phyloP scores from a whole-genome alignment of 2,888 invertebrate species.

The Pardosa pseudoannulata region DNA sequence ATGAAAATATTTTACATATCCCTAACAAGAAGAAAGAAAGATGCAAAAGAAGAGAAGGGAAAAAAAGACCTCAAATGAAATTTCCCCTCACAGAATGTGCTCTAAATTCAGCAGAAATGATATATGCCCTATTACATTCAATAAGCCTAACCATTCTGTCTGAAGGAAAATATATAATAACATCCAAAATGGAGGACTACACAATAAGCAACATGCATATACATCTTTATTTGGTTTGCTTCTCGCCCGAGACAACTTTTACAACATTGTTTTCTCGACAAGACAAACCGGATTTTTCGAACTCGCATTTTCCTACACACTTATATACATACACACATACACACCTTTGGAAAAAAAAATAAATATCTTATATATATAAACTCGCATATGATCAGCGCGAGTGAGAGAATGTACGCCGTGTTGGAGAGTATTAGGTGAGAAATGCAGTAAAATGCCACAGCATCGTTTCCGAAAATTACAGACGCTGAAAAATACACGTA shows the following conservation, averaged over 20 bases:
- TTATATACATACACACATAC: background rate
- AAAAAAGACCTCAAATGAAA: background rate
- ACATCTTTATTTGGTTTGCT: background rate
- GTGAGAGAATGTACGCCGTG: background rate
- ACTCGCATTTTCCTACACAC: background rate
- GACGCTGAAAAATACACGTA: constrained; percentile 35
- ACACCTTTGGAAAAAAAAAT: too few relatives aligned
- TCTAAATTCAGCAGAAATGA: background rate
- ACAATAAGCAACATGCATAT: background rate
- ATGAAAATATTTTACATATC: background rate
- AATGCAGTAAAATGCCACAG: constrained; percentile 43
- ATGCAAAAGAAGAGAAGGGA: too few relatives aligned
- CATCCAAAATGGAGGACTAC: background rate
- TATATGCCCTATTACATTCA: background rate
- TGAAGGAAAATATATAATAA: background rate
- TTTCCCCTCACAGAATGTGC: background rate
- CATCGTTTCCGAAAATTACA: constrained; percentile 58
- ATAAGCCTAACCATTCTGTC: background rate
- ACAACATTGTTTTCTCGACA: background rate
- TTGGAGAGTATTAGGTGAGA: constrained; percentile 46
- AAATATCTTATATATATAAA: background rate
- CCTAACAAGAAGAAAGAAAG: background rate
- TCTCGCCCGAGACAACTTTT: background rate
- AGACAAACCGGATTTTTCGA: background rate
- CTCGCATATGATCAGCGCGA: background rate